Conservation (phyloP, 2,797 vertebrate genomes). For the Nannoperca obscura region DNA sequence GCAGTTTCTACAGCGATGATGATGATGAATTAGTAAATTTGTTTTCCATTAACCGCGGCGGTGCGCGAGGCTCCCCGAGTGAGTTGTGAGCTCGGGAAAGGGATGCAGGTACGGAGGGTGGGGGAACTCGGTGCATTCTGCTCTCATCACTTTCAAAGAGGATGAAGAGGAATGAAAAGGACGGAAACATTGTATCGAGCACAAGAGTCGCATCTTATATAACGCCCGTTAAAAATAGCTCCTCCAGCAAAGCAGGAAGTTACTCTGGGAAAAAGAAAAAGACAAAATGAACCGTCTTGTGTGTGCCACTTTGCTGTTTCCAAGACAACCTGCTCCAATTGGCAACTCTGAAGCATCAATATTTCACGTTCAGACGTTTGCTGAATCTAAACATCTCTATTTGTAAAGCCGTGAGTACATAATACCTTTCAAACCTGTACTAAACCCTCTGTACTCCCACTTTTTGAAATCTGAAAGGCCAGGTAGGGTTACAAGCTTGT, state of each 20-base stretch:
- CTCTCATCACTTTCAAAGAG: constrained; percentile 40
- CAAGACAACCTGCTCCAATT: constrained; percentile 81
- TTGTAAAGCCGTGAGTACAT: background rate
- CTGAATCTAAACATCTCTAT: constrained; percentile 26
- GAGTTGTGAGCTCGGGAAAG: background rate
- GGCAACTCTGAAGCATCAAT: constrained; percentile 60
- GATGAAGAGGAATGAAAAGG: constrained; percentile 43
- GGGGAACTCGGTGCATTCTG: background rate
- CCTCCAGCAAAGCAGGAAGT: constrained; percentile 75
- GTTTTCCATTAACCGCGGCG: constrained; percentile 32
- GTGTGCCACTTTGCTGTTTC: constrained; percentile 84
- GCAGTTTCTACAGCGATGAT: constrained; percentile 8
- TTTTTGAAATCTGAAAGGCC: background rate
- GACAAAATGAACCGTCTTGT: constrained; percentile 71
- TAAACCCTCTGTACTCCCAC: background rate
- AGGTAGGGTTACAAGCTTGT: constrained; percentile 10
- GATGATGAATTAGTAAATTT: constrained; percentile 52
- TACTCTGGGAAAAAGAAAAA: constrained; percentile 59
- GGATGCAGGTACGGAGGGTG: constrained; percentile 13
- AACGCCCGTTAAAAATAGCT: constrained; percentile 84
- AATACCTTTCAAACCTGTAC: background rate
- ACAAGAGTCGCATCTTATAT: constrained; percentile 79
- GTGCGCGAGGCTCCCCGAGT: background rate
- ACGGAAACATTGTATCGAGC: constrained; percentile 51
- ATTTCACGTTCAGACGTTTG: constrained; percentile 60